A percentile compares a stretch with the other conserved stretches of the same genome.
phyloP scores from a whole-genome alignment of 1,140 invertebrate genomes.

The Hestina assimilis region DNA sequence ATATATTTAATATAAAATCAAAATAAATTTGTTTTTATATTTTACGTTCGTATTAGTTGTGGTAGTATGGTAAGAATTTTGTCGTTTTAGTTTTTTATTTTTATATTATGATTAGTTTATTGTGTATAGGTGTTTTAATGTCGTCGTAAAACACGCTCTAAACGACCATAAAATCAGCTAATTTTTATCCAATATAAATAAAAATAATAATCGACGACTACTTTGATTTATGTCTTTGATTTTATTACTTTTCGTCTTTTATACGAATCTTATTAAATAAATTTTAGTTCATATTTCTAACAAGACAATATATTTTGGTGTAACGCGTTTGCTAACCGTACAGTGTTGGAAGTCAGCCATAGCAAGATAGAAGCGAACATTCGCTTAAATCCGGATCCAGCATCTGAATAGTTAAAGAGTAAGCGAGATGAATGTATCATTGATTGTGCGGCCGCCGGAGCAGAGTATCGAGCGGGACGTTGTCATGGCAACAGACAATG shows the following conservation, averaged over 20 bases:
- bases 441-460: slow-evolving; percentile 54
- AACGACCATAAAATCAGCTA: neutral
- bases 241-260: neutral
- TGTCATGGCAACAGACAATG: slow-evolving; percentile 77
- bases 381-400: slow-evolving; percentile 57
- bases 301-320: slow-evolving; percentile 48
- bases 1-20: neutral
- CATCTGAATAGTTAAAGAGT: slow-evolving; percentile 59
- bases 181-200: neutral
- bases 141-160: neutral
- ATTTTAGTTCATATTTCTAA: slow-evolving; percentile 41
- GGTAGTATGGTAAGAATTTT: neutral
- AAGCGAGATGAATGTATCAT: slow-evolving; percentile 67
- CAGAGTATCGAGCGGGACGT: slow-evolving; percentile 70
- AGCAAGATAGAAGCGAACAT: slow-evolving; percentile 43
- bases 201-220: neutral
- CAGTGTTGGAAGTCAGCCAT: slow-evolving; percentile 67
- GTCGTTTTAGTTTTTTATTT: neutral
- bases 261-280: neutral
- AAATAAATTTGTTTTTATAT: neutral
- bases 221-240: neutral
- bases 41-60: neutral
- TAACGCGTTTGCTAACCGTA: slow-evolving; percentile 58
- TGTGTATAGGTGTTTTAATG: neutral
- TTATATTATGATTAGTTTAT: neutral